Base-by-base conservation (phyloP, 2,888 invertebrate genomes). In the Tetragnatha montana region DNA sequence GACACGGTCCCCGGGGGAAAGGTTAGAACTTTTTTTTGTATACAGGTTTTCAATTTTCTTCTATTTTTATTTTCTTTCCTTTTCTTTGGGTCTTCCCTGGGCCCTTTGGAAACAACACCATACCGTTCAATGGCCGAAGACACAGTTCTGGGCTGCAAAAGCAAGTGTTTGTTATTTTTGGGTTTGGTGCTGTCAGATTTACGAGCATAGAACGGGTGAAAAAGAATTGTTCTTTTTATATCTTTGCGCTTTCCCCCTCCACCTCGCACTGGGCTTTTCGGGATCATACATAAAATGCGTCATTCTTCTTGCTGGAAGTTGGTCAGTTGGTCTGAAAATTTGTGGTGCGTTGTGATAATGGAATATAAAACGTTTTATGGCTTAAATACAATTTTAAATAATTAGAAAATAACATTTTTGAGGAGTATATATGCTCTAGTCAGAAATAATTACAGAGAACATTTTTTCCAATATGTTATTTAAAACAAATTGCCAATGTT, bases 111-210 rank as follows among this genome's bases (percentile, higher is more conserved):
- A 70, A 80, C 86, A 79, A 73, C 21, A 70, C 35, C 74, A 21
- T 74, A 49, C 81, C 14, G 60, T 73, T 74, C 82, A 83, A 83
- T 83, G 82, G 51, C 82, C 82, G 82, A 50, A 50, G 60, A 78
- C 60, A 50, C 50, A 19, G n/a, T 68, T 68, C 14, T 79, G 22
- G 35, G 21, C 79, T 73, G 8, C 49, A 47, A n/a, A n/a, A 19
- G 17, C 17, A 70, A 81, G 80, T 81, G 80, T 81, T 81, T 81
- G 70, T 81, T 81, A 47, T 81, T 68, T 81, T 35, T 60, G 12
- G 60, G 17, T 69, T 60, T 60, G 60, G 17, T 69, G 19, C n/a
- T 47, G 22, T 70, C 49, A 81, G 68, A 68, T 70, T 70, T 81
- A 81, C 49, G 80, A 81, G 12, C 60, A 35, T 2, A 35, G 22